Percentiles rank a stretch among this genome's conserved stretches.
These are phyloP conservation scores for Chloroceryle aenea DNA, from an alignment of 2,113 vertebrate genomes.

Conservation along the genomic window DNA sequence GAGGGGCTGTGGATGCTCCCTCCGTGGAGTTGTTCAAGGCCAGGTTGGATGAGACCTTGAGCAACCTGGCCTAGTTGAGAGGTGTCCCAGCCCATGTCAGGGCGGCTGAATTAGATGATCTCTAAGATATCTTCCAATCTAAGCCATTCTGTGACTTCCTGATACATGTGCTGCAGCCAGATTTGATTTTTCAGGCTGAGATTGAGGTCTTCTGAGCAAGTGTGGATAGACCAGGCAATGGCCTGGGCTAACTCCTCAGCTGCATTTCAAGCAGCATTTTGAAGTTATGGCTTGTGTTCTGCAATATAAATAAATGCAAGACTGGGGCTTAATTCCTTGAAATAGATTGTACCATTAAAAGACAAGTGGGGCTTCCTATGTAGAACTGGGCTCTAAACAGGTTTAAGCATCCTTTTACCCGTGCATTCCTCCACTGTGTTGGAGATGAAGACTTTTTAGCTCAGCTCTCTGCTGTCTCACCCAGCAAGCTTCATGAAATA, in stretches of 20 bases:
- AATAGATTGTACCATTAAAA: background rate
- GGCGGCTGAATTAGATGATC: too few species aligned
- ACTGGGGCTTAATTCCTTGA: background rate
- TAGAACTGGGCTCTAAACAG: background rate
- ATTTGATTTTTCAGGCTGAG: background rate
- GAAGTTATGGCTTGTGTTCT: background rate
- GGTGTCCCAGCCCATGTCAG: too few species aligned
- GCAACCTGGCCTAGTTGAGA: too few species aligned
- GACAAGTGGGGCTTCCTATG: background rate
- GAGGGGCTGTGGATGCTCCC: too few species aligned
- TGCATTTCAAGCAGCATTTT: background rate
- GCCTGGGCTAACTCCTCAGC: background rate
- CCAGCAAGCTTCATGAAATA: background rate
- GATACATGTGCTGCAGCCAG: background rate
- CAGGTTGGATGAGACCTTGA: too few species aligned
- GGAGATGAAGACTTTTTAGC: background rate
- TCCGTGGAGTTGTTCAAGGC: too few species aligned
- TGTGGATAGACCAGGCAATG: background rate
- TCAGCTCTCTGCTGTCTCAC: background rate
- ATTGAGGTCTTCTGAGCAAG: background rate
- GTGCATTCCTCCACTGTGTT: rapidly evolving
- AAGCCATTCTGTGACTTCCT: background rate
- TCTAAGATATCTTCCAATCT: too few species aligned
- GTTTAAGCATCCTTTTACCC: background rate
- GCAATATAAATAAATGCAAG: background rate